phyloP scores from a whole-genome alignment of 2,797 vertebrate species.

The Tympanoctomys barrerae region DNA sequence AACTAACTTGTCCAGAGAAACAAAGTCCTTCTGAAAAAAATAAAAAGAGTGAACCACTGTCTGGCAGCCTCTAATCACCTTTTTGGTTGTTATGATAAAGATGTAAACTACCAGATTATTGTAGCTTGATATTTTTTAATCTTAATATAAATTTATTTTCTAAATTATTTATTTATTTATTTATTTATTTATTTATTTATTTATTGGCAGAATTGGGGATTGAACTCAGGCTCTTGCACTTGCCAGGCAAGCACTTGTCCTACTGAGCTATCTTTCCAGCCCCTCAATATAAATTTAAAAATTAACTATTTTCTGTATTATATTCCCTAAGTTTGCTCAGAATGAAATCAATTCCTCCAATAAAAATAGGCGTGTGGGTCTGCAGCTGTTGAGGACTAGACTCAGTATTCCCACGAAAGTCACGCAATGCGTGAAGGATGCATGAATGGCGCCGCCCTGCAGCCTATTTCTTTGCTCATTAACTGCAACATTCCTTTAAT shows the following conservation, averaged over 20 bases:
- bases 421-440: background rate
- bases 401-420: background rate
- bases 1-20: constrained; percentile 27
- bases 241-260: no score
- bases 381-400: background rate
- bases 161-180: no score
- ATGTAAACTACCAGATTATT: background rate
- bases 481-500: constrained; percentile 48
- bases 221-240: no score
- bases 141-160: background rate
- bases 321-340: constrained; percentile 34
- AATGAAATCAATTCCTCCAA: background rate
- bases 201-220: no score
- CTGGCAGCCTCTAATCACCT: background rate
- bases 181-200: no score
- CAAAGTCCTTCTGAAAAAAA: background rate
- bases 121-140: background rate
- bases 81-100: background rate
- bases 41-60: background rate
- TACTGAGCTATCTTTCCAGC: no score
- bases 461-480: constrained; percentile 46
- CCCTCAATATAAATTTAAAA: constrained; percentile 26
- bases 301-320: background rate
- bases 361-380: constrained; percentile 47
- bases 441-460: background rate